Base-by-base conservation (phyloP, 2,888 invertebrate genomes). In the Laspeyria flexula region DNA sequence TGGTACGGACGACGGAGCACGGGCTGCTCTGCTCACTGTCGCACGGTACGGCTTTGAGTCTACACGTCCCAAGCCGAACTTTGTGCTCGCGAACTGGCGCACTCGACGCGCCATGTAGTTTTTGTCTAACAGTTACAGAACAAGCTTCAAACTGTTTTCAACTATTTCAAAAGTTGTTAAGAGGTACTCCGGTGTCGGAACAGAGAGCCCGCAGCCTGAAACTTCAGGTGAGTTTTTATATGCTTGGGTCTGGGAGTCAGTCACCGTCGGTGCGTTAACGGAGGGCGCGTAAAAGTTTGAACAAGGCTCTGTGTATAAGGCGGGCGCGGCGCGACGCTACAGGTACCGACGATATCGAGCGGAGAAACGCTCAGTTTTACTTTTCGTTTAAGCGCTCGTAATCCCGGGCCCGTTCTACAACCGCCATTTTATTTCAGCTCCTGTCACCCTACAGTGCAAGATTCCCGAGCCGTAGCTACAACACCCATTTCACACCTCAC, bases 281-380 rank as follows among this genome's bases (percentile, higher is more conserved):
- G 62, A 73, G 73, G 69, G 77, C 83, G 83, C 79, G 80, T 79
- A 82, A 86, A 86, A 88, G 79, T 86, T 88, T 86, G 69, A 71
- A 74, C 60, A 59, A 55, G 60, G 65, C 61, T 55, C 49, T 55
- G 65, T 63, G 63, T 65, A 58, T 65, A 62, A 73, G 73, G 71
- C 75, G 69, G 74, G 77, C 77, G 80, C 80, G 83, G 75, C 79
- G 79, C 73, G 25, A 25, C 82, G 86, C 88, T 88, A 88, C 87
- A 87, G 86, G 87, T 87, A 82, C 78, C 78, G 73, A 59, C 70
- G 72, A 71, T 88, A 88, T 87, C 81, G 87, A 87, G 83, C 86
- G 85, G 61, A 65, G 74, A 76, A 73, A 73, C 73, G 67, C 71
- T 79, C 74, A 77, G 76, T 80, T 81, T 82, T 80, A 82, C 83